Evolutionary conservation across 2,797 vertebrate species (phyloP), one percentile per base, ranked within the genome.

Genomic region (Ptychadena robeensis): DNA sequence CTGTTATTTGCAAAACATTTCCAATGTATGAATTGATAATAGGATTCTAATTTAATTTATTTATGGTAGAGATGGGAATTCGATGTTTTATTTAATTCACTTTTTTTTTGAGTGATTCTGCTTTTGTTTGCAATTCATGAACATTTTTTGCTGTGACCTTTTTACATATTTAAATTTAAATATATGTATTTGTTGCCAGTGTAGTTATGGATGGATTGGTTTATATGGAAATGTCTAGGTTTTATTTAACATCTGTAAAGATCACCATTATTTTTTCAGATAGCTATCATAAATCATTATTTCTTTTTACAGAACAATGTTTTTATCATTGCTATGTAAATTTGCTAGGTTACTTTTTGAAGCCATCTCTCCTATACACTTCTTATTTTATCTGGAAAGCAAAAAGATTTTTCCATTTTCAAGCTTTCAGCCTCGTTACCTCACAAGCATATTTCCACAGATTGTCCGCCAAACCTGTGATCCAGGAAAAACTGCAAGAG

Each of bases 401-500:
- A 57, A 28, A 66, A 75, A 40, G 38, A 64, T 22, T 75, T 82
- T 73, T 40, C 53, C 30, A 75, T 74, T 68, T 82, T 27, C 32
- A 66, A 8, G n/a, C 30, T 79, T 83, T 83, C 63, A 35, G 38
- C 27, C 27, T 57, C 35, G 57, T 78, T 77, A 82, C 25, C 22
- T 64, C 59, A 34, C 48, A n/a, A 71, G 57, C 48, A 76, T 44
- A 64, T 65, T 76, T 85, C 25, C 48, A 74, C 79, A 65, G 72
- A 85, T 76, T 81, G 72, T 71, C 72, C 65, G 68, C 72, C 38
- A 80, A 38, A n/a, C 38, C 57, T 67, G 79, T 76, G 78, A 34
- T 73, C 76, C 32, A 86, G 61, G 79, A 76, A 85, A 69, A 82
- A 86, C 15, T 63, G 87, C 63, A 80, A 87, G 71, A 86, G 48